phyloP scores from a whole-genome alignment of 2,888 invertebrate genomes.

The Pyralis farinalis region DNA sequence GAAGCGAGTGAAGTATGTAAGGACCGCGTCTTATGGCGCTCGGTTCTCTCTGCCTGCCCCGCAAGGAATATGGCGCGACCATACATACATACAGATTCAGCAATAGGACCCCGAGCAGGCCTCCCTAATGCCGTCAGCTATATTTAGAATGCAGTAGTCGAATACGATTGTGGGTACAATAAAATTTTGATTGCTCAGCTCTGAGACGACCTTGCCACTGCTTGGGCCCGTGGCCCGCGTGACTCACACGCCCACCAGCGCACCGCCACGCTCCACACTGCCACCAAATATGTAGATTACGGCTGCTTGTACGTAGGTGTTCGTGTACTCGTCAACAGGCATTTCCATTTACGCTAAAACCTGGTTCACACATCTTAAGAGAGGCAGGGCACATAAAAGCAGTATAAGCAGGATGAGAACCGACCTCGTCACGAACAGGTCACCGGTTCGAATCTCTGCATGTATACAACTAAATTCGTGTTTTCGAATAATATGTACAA shows the following conservation, averaged over 20 bases:
- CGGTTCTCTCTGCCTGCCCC: no score
- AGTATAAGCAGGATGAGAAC: no score
- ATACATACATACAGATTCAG: no score
- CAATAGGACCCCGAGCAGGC: slow-evolving; percentile 28
- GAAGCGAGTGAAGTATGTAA: no score
- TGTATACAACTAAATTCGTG: no score
- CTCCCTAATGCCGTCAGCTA: slow-evolving; percentile 31
- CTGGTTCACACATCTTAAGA: no score
- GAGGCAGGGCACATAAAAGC: no score
- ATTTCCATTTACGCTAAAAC: slow-evolving; percentile 1
- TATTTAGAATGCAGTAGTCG: slow-evolving; percentile 27
- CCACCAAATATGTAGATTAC: slow-evolving; percentile 21
- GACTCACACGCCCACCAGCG: slow-evolving; percentile 22
- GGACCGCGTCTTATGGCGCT: no score
- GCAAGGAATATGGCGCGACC: no score
- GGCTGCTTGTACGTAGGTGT: neutral
- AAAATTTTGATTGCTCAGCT: slow-evolving; percentile 44
- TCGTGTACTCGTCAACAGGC: neutral
- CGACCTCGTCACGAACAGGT: no score
- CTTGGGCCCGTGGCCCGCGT: slow-evolving; percentile 20
- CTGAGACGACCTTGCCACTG: slow-evolving; percentile 30
- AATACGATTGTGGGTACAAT: slow-evolving; percentile 21
- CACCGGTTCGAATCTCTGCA: no score
- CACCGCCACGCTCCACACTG: slow-evolving; percentile 9
- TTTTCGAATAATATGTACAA: no score